Conservation (phyloP, 2,888 invertebrate species). For the Sphaerophoria rueppellii region DNA sequence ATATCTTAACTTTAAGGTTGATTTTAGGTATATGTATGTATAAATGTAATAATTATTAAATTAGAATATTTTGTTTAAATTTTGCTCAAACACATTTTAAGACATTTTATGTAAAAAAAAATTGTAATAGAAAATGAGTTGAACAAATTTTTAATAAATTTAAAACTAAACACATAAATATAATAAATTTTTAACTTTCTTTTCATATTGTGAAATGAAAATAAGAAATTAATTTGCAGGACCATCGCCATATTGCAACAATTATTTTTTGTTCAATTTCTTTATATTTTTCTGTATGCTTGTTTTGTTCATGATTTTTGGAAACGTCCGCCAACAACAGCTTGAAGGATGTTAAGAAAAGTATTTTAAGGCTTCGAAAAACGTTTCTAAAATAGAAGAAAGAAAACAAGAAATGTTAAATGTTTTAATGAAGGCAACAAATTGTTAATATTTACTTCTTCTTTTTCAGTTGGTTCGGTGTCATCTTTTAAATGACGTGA, state of each 20-base stretch:
- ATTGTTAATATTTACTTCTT: slow-evolving; percentile 77
- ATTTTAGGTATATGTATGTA: slow-evolving; percentile 27
- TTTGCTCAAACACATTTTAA: slow-evolving; percentile 35
- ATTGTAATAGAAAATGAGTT: slow-evolving; percentile 30
- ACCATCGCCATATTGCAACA: slow-evolving; percentile 50
- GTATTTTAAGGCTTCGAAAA: slow-evolving; percentile 62
- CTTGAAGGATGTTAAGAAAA: slow-evolving; percentile 35
- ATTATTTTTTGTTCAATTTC: slow-evolving; percentile 42
- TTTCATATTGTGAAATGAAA: slow-evolving; percentile 42
- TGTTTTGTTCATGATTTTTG: slow-evolving; percentile 27
- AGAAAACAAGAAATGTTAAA: background rate
- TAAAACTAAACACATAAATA: slow-evolving; percentile 32
- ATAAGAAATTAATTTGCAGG: slow-evolving; percentile 39
- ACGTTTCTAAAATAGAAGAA: slow-evolving; percentile 67
- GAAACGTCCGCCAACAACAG: slow-evolving; percentile 42
- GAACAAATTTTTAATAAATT: slow-evolving; percentile 11
- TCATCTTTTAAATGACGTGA: slow-evolving; percentile 83
- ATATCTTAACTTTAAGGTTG: slow-evolving; percentile 39
- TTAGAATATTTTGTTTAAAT: slow-evolving; percentile 23
- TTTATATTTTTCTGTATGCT: background rate
- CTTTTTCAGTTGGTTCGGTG: slow-evolving; percentile 78
- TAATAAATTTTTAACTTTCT: slow-evolving; percentile 22
- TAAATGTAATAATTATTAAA: slow-evolving; percentile 44
- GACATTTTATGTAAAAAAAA: slow-evolving; percentile 39
- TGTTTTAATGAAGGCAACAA: background rate